Evolutionary conservation across 2,797 vertebrate species (phyloP), one percentile per base, ranked within the genome.

Genomic region (Pangasius krempfi): DNA sequence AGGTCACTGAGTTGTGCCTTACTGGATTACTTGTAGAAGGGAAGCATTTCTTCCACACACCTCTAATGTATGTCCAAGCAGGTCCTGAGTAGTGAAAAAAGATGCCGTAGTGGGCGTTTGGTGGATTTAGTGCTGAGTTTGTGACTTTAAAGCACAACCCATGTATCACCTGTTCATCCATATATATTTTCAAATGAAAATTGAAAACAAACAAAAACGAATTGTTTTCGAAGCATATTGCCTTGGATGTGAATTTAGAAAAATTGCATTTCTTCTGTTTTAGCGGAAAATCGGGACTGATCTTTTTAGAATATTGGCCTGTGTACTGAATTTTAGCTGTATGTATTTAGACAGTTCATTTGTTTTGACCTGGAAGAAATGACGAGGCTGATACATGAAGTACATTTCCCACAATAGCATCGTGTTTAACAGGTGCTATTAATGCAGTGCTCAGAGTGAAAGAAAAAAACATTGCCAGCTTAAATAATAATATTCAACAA

Each of bases 21-120:
- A 93, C 92, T 87, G 88, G 84, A 84, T 93, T 92, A 91, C 90
- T 80, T n/a, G 30, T 79, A 90, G 64, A 92, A 90, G 88, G 60
- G 85, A 85, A 80, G 73, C 84, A 64, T 92, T 89, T 78, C 12
- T 30, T 72, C 56, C 8, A 18, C 33, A 14, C 22, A 14, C 33
- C 5, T 81, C 27, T 18, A 18, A 54, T 79, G 76, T 54, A 54
- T 52, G n/a, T 79, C 47, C n/a, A 30, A 50, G 76, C 50, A 54
- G 50, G 5, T 52, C 70, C 70, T 44, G 70, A 25, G 70, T 9
- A 44, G 6, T 72, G 68, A 68, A n/a, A 33, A 37, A 70, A 70
- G 66, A 70, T 30, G 18, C 14, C 13, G 4, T 30, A 14, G 66
- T n/a, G 62, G 2, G 30, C 3, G 9, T 64, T 72, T 52, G 5